Evolutionary conservation across 2,113 vertebrate species (phyloP).

Genomic region (Pygathrix nemaeus): DNA sequence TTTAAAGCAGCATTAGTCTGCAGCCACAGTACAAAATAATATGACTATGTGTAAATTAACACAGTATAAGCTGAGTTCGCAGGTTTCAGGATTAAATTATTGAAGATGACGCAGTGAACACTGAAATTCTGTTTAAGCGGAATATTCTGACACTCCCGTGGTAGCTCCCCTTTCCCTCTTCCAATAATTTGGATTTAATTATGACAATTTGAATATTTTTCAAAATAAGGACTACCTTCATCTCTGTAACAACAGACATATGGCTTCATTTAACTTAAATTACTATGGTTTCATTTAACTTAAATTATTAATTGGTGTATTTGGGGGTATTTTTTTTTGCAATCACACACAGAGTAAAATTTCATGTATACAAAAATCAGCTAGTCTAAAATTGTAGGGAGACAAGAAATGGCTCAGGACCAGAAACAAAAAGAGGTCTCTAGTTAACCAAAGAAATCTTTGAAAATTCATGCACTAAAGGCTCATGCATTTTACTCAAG

Average conservation of each 20-base stretch:
- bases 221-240: constrained; percentile 19
- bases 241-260: background rate
- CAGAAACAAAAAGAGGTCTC: background rate
- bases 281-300: background rate
- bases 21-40: background rate
- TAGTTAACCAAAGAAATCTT: background rate
- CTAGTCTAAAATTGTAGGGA: background rate
- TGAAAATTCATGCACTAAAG: background rate
- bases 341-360: background rate
- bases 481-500: background rate
- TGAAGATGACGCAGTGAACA: background rate
- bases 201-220: background rate
- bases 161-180: background rate
- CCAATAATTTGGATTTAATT: background rate
- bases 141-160: background rate
- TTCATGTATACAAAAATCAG: background rate
- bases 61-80: background rate
- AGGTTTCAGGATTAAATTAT: background rate
- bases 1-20: background rate
- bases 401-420: background rate
- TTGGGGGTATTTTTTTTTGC: background rate
- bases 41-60: background rate
- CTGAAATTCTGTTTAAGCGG: background rate
- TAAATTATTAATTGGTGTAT: background rate
- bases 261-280: background rate